Evolutionary conservation across 2,888 invertebrate species (phyloP).

Genomic region (Diploptera punctata): DNA sequence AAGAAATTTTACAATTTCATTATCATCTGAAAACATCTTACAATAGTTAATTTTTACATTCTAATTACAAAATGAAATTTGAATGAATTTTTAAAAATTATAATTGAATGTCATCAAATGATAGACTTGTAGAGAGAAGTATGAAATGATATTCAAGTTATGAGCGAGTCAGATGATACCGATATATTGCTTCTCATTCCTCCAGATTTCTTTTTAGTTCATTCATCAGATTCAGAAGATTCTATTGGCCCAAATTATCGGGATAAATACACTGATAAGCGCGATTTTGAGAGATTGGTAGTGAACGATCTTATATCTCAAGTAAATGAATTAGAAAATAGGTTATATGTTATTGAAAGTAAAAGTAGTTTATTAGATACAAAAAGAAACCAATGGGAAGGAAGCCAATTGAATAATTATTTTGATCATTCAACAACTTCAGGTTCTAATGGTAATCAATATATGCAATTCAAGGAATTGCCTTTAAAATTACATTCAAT

Average conservation of each 20-base stretch:
- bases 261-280: background rate
- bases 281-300: constrained; percentile 50
- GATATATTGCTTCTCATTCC: constrained; percentile 81
- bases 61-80: no score
- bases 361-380: constrained; percentile 51
- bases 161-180: constrained; percentile 82
- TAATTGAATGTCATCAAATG: no score
- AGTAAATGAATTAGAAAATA: constrained; percentile 63
- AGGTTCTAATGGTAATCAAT: background rate
- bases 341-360: constrained; percentile 59
- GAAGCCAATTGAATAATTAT: background rate
- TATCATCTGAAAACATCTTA: no score
- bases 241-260: constrained; percentile 55
- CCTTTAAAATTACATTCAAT: constrained; percentile 17
- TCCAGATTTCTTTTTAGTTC: constrained; percentile 74
- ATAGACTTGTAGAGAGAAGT: background rate
- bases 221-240: constrained; percentile 56
- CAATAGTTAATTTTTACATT: no score
- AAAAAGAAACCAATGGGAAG: background rate
- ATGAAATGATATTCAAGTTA: constrained; percentile 50
- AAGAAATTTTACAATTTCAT: no score
- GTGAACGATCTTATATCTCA: constrained; percentile 69
- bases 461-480: background rate
- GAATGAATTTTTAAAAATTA: no score
- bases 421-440: constrained; percentile 17